A percentile compares a stretch with the other conserved stretches of the same genome.
Evolutionary conservation across 2,113 vertebrate genomes (phyloP).

Genomic region (Brachionichthys hirsutus): DNA sequence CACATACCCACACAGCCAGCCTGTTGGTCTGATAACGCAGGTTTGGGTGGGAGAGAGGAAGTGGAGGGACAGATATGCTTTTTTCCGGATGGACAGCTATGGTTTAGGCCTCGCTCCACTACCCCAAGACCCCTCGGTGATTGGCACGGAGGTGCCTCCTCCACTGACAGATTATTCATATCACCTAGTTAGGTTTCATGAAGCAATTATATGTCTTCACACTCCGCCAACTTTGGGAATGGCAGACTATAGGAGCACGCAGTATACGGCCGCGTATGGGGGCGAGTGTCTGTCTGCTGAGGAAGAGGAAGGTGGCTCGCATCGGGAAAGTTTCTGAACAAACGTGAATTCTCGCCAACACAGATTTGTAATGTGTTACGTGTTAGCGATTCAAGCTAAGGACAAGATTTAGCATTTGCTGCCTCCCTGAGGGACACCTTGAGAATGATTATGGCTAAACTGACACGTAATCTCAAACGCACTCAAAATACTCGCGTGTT

Average conservation of each 20-base stretch:
- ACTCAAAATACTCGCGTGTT: too few relatives aligned
- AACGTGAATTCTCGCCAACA: background rate
- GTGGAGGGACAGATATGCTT: constrained; percentile 62
- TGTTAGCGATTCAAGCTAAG: constrained; percentile 1
- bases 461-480: too few relatives aligned
- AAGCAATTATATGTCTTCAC: constrained; percentile 77
- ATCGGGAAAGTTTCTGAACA: constrained; percentile 10
- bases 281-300: constrained; percentile 49
- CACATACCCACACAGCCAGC: constrained; percentile 23
- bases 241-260: constrained; percentile 57
- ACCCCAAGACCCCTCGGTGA: constrained; percentile 61
- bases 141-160: constrained; percentile 63
- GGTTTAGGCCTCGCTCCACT: constrained; percentile 60
- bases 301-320: constrained; percentile 32
- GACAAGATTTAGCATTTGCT: background rate
- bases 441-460: too few relatives aligned
- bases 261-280: constrained; percentile 32
- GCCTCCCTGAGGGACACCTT: too few relatives aligned
- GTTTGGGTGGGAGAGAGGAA: constrained; percentile 32
- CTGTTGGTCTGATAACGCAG: constrained; percentile 56
- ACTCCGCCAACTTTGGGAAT: constrained; percentile 69
- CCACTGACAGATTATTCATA: constrained; percentile 77
- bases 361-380: background rate
- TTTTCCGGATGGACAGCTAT: constrained; percentile 69
- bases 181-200: constrained; percentile 73